Evolutionary conservation across 2,888 invertebrate species (phyloP), one percentile per base, ranked within the genome.

Genomic region (Himalopsyche tibetana): DNA sequence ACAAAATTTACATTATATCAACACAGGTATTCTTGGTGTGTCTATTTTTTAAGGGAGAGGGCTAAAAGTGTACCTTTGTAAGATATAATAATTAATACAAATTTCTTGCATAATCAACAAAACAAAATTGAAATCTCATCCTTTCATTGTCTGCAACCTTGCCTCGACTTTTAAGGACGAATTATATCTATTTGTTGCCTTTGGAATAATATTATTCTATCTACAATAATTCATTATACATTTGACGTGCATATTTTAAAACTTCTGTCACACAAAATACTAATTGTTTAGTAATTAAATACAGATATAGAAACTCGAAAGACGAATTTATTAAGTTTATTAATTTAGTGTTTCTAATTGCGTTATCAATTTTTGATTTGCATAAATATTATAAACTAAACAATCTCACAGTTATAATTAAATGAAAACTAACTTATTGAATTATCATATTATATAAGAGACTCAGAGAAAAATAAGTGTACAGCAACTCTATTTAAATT

Each of bases 51-150:
- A 5, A 19, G 6, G 63, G 19, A 63, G 28, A 2, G 28, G 4
- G 11, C 5, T 2, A n/a, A 63, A n/a, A 63, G 19, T 63, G 19
- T 19, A 63, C 63, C 63, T 63, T n/a, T 63, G 63, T 63, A 63
- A n/a, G 19, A 11, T 63, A 28, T 19, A 19, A 63, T 63, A 63
- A 63, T 63, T 63, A 63, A 63, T 63, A 63, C 63, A 63, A 28
- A n/a, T n/a, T 63, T 63, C 19, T 63, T 63, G 63, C 63, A 63
- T 63, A 63, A 63, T 63, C 63, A 63, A 63, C 9, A 63, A 63
- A 63, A 63, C 63, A 63, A 63, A 63, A 63, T 63, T 63, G 63
- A 63, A 63, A 63, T 63, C 63, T 63, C 63, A 63, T 63, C 63
- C 63, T 63, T 63, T 63, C 63, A 63, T 63, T 63, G 63, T 63